Percentiles rank a stretch among this genome's conserved stretches.
Evolutionary conservation across 1,140 invertebrate species (phyloP).

Genomic region (Drosophila ogumai): DNA sequence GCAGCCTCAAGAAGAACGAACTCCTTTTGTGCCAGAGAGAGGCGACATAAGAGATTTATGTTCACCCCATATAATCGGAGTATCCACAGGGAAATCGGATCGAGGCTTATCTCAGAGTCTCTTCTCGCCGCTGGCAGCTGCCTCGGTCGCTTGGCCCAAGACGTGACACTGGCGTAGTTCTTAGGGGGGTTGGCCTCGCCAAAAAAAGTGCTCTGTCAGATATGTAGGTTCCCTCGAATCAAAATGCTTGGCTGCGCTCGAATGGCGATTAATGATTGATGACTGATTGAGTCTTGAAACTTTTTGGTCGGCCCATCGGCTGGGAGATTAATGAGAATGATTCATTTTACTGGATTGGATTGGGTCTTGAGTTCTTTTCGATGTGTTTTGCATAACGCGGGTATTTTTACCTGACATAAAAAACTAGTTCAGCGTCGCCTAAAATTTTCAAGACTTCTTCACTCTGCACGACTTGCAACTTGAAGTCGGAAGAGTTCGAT

Average conservation of each 20-base stretch:
- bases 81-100: constrained; percentile 31
- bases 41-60: constrained; percentile 55
- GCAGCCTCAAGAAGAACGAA: constrained; percentile 18
- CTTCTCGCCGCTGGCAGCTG: constrained; percentile 32
- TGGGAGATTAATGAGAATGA: constrained; percentile 47
- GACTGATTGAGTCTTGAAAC: constrained; percentile 48
- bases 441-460: constrained; percentile 26
- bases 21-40: constrained; percentile 23
- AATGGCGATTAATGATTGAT: constrained; percentile 42
- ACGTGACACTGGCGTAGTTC: constrained; percentile 25
- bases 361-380: constrained; percentile 14
- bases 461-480: constrained; percentile 41
- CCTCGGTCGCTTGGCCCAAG: constrained; percentile 6
- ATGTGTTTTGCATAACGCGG: constrained; percentile 12
- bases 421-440: constrained; percentile 25
- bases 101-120: constrained; percentile 31
- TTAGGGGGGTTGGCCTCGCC: constrained; percentile 12
- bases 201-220: constrained; percentile 14
- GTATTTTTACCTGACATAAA: constrained; percentile 6
- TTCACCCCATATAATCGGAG: constrained; percentile 44
- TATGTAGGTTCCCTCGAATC: constrained; percentile 16
- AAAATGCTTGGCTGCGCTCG: constrained; percentile 25
- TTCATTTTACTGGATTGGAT: constrained; percentile 27
- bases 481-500: constrained; percentile 12
- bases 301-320: constrained; percentile 31